phyloP scores from a whole-genome alignment of 2,113 vertebrate genomes.

The Tamias sibiricus region DNA sequence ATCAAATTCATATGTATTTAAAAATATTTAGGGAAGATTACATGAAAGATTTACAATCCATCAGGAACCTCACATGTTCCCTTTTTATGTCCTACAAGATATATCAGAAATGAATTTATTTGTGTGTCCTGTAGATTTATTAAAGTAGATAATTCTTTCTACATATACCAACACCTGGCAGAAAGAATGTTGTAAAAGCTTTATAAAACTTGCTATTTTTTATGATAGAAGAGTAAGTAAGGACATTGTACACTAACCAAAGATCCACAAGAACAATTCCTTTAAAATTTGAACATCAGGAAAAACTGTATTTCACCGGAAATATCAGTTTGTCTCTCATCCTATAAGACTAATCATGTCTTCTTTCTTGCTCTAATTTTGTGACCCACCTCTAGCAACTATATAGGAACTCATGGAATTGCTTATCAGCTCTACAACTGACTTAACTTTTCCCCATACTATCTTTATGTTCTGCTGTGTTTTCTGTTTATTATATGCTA shows the following conservation, averaged over 20 bases:
- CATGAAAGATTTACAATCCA: neutral
- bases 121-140: neutral
- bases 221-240: neutral
- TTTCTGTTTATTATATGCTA: neutral
- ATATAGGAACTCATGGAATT: neutral
- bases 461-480: neutral
- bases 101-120: neutral
- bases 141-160: neutral
- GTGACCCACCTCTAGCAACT: neutral
- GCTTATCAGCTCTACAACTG: neutral
- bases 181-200: neutral
- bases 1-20: neutral
- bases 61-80: neutral
- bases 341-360: neutral
- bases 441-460: neutral
- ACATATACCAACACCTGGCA: neutral
- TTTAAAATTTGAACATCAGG: neutral
- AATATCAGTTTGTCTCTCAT: neutral
- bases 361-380: neutral
- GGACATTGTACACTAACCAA: neutral
- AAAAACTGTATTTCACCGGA: neutral
- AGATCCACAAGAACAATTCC: neutral
- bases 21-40: neutral
- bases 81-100: neutral
- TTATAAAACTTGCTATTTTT: constrained; percentile 21